Conservation (phyloP, 2,888 invertebrate species). For the Fabriciana adippe region DNA sequence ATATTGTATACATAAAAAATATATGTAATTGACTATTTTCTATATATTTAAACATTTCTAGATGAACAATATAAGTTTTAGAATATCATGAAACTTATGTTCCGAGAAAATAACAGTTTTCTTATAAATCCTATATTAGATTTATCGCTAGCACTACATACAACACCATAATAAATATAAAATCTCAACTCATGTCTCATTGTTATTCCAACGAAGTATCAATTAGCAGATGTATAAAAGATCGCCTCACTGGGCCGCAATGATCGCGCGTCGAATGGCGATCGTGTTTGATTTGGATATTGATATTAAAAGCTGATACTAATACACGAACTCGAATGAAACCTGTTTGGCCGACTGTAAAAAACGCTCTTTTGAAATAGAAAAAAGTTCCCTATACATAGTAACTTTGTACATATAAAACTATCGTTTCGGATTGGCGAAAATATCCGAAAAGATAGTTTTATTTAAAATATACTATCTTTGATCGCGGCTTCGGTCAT, state of each 20-base stretch:
- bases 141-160: not conserved
- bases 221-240: slow-evolving; percentile 13
- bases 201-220: slow-evolving; percentile 1
- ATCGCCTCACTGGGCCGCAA: slow-evolving; percentile 13
- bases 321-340: slow-evolving; percentile 12
- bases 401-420: not conserved
- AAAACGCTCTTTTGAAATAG: slow-evolving; percentile 16
- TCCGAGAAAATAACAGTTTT: too few species aligned
- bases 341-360: slow-evolving; percentile 13
- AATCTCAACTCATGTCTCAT: slow-evolving; percentile 10
- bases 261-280: slow-evolving; percentile 9
- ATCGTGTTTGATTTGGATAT: slow-evolving; percentile 12
- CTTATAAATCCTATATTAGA: too few species aligned
- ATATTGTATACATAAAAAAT: too few species aligned
- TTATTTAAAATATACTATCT: too few species aligned
- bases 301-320: slow-evolving; percentile 7
- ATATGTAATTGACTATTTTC: too few species aligned
- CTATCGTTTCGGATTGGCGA: too few species aligned
- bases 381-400: slow-evolving; percentile 8
- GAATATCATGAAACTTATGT: too few species aligned
- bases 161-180: not conserved
- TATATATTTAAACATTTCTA: too few species aligned
- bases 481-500: too few species aligned
- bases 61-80: too few species aligned
- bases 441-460: too few species aligned